Evolutionary conservation across 2,888 invertebrate genomes (phyloP).

Genomic region (Drosophila cracens): DNA sequence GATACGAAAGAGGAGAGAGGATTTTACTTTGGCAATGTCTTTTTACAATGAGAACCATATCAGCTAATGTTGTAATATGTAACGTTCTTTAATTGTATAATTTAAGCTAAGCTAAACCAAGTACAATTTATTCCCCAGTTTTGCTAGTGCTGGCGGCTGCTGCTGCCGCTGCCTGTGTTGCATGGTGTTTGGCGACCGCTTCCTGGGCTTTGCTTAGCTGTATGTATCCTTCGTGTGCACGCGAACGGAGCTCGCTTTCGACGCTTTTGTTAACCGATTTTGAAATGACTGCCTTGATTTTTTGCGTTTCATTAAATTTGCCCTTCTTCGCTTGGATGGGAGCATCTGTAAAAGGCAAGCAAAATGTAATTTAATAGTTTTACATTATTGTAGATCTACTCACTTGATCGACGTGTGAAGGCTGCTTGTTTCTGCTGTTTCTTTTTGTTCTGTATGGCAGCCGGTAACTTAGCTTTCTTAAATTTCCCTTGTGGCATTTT

Average conservation of each 20-base stretch:
- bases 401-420: conserved; percentile 87
- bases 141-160: conserved; percentile 44
- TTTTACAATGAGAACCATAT: neutral
- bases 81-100: conserved; percentile 3
- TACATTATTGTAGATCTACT: conserved; percentile 72
- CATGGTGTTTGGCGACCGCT: conserved; percentile 85
- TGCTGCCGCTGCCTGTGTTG: conserved; percentile 64
- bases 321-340: conserved; percentile 88
- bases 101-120: conserved; percentile 24
- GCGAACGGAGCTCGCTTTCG: conserved; percentile 87
- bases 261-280: conserved; percentile 88
- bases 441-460: conserved; percentile 85
- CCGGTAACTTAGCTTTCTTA: conserved; percentile 87
- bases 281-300: conserved; percentile 87
- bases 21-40: neutral
- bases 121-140: conserved; percentile 23
- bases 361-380: neutral
- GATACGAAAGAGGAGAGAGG: too few relatives aligned
- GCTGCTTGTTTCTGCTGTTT: conserved; percentile 86
- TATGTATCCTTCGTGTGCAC: conserved; percentile 85
- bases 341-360: conserved; percentile 86
- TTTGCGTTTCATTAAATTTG: conserved; percentile 87
- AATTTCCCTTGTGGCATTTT: conserved; percentile 88
- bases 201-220: conserved; percentile 86
- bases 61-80: neutral